Percentiles rank a stretch among this genome's conserved stretches.
Conservation (phyloP, 1,140 invertebrate species). For the Calosoma granatense region DNA sequence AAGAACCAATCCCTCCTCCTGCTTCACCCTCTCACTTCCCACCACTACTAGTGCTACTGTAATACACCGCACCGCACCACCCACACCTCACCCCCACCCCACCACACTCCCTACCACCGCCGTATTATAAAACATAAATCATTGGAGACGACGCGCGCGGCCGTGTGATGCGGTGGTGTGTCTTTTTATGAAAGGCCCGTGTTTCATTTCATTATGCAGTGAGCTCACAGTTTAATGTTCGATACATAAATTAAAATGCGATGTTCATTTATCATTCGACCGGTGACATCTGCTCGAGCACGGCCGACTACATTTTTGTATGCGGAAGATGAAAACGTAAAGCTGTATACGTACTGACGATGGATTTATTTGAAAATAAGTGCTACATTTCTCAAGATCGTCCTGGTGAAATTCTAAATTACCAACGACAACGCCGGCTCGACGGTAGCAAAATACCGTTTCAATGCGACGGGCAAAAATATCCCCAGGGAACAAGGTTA, state of each 20-base stretch:
- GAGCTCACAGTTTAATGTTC: constrained; percentile 8
- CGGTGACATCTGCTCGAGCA: neutral
- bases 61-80: too few relatives aligned
- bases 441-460: too few relatives aligned
- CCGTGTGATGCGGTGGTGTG: neutral
- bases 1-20: too few relatives aligned
- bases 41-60: too few relatives aligned
- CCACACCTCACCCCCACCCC: too few relatives aligned
- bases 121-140: constrained; percentile 1
- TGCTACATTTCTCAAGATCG: neutral
- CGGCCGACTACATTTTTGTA: neutral
- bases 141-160: neutral
- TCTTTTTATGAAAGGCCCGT: constrained; percentile 3
- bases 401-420: too few relatives aligned
- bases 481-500: too few relatives aligned
- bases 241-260: constrained; percentile 9
- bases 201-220: constrained; percentile 7
- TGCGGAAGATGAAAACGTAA: constrained; percentile 2
- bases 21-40: too few relatives aligned
- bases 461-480: too few relatives aligned
- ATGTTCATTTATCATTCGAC: neutral
- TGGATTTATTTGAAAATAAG: constrained; percentile 5
- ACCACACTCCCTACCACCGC: too few relatives aligned
- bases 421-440: too few relatives aligned
- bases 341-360: neutral